phyloP scores from a whole-genome alignment of 92 coral and sea anemone species.

The Phenganax subtilis region DNA sequence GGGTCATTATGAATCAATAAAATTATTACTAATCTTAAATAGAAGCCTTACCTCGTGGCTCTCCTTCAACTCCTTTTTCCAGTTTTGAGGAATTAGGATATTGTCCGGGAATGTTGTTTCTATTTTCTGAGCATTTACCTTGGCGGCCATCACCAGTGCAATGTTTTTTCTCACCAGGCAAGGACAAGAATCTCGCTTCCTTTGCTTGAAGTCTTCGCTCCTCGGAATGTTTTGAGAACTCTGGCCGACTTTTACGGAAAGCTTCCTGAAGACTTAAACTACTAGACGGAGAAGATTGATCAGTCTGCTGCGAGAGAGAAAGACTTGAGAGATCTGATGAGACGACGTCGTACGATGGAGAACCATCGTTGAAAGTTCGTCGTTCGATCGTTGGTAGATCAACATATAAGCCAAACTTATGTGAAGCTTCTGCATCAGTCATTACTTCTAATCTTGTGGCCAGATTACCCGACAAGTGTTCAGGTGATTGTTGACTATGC shows the following conservation, averaged over 20 bases:
- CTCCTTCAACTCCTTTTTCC: background rate
- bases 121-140: background rate
- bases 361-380: background rate
- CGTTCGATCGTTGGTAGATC: background rate
- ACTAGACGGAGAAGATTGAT: background rate
- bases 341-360: slow-evolving; percentile 8
- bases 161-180: slow-evolving; percentile 28
- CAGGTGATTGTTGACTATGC: background rate
- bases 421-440: slow-evolving; percentile 5
- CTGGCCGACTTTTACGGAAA: slow-evolving; percentile 45
- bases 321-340: slow-evolving; percentile 15
- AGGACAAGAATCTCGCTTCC: slow-evolving; percentile 43
- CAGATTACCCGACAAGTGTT: background rate
- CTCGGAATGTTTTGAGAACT: slow-evolving; percentile 53
- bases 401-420: slow-evolving; percentile 8
- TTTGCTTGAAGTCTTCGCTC: slow-evolving; percentile 51
- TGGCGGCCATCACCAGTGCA: slow-evolving; percentile 1
- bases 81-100: background rate
- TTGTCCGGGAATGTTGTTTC: background rate
- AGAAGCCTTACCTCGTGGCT: background rate
- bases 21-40: background rate
- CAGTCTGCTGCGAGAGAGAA: slow-evolving; percentile 25
- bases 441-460: background rate
- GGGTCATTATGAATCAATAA: background rate
- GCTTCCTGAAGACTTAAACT: slow-evolving; percentile 55